Percentiles rank a stretch among this genome's conserved stretches.
Evolutionary conservation across 2,113 vertebrate species (phyloP).

Genomic region (Carollia perspicillata): DNA sequence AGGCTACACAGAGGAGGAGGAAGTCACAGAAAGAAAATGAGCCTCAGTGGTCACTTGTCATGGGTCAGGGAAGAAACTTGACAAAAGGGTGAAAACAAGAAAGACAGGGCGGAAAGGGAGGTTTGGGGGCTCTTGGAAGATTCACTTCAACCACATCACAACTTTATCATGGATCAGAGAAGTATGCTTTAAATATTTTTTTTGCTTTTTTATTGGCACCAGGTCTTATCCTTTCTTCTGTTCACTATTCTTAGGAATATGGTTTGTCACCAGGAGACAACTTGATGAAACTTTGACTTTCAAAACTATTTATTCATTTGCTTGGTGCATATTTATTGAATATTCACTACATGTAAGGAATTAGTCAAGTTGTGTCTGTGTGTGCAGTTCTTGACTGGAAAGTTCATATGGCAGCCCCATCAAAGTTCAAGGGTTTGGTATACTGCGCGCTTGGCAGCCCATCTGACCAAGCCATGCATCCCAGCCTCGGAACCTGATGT

Average conservation of each 20-base stretch:
- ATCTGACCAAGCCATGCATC: not conserved
- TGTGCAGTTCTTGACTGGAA: not conserved
- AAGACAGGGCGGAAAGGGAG: not conserved
- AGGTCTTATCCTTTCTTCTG: not conserved
- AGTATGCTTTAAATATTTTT: not conserved
- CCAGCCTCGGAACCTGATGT: not conserved
- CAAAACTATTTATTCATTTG: not conserved
- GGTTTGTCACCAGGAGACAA: not conserved
- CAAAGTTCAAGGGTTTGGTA: not conserved
- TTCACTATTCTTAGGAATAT: not conserved
- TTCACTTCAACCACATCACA: not conserved
- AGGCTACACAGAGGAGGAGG: not conserved
- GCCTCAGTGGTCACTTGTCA: not conserved
- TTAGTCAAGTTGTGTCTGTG: not conserved
- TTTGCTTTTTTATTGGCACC: not conserved
- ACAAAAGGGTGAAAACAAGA: not conserved
- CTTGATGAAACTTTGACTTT: not conserved
- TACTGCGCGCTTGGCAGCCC: not conserved
- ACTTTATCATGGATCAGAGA: not conserved
- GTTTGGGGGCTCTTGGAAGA: not conserved
- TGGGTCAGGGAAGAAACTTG: not conserved
- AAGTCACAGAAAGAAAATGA: not conserved
- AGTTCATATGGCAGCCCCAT: not conserved
- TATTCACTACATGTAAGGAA: not conserved
- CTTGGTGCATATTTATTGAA: not conserved